Conservation (phyloP, 2,888 invertebrate species). For the Polyommatus iphigenia region DNA sequence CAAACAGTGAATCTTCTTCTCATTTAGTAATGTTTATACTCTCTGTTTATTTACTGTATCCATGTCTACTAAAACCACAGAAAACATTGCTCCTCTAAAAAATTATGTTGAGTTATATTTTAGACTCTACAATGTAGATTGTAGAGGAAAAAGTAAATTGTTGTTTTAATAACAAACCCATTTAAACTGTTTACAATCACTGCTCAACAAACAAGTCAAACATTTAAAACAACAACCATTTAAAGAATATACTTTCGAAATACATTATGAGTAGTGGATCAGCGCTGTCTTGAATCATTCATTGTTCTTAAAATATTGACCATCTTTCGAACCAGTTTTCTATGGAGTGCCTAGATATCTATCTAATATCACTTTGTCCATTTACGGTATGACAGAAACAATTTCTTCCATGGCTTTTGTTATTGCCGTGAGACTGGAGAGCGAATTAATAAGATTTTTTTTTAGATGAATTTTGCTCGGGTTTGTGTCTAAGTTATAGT, state of each 20-base stretch:
- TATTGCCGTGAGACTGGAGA: conserved; percentile 12
- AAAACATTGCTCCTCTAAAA: background rate
- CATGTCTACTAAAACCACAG: background rate
- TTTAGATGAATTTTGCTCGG: background rate
- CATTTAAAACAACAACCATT: background rate
- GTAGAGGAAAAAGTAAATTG: background rate
- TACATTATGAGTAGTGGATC: background rate
- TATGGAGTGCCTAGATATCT: conserved; percentile 12
- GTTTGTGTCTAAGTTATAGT: background rate
- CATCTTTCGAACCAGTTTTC: conserved; percentile 2
- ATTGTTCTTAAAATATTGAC: conserved; percentile 12
- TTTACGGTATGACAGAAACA: conserved; percentile 24
- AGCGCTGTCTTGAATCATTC: background rate
- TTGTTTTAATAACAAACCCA: background rate
- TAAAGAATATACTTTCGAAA: background rate
- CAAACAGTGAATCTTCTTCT: background rate
- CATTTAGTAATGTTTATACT: background rate
- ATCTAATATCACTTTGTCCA: conserved; percentile 17
- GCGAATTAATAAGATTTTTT: background rate
- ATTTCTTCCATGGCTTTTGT: conserved; percentile 29
- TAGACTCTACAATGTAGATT: background rate
- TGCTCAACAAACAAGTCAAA: background rate
- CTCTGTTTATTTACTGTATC: background rate
- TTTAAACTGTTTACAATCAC: background rate
- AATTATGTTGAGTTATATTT: background rate